Conservation (phyloP, 2,888 invertebrate genomes). For the Sesia bembeciformis region DNA sequence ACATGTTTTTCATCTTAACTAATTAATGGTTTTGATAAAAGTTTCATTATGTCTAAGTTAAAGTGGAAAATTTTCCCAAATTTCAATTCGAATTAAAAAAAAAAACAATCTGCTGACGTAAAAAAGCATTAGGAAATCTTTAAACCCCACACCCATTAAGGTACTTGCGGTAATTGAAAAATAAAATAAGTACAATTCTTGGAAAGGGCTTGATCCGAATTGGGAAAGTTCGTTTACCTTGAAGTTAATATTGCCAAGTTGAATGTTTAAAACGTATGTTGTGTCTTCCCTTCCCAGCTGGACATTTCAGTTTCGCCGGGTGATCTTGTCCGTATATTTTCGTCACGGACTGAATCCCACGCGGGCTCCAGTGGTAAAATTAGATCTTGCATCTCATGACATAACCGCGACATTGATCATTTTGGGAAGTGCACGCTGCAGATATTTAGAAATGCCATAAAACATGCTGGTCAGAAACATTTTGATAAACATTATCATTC, state of each 20-base stretch:
- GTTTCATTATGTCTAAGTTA: too few relatives aligned
- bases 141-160: too few relatives aligned
- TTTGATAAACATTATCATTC: too few relatives aligned
- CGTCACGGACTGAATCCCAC: constrained; percentile 15
- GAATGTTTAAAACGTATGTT: neutral
- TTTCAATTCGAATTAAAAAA: too few relatives aligned
- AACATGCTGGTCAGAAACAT: too few relatives aligned
- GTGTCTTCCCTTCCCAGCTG: neutral
- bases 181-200: neutral
- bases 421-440: constrained; percentile 23
- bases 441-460: too few relatives aligned
- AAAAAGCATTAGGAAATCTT: too few relatives aligned
- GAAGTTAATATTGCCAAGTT: neutral
- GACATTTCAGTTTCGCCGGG: neutral
- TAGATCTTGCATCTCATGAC: constrained; percentile 41
- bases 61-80: too few relatives aligned
- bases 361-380: constrained; percentile 31
- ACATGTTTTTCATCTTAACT: too few relatives aligned
- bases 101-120: too few relatives aligned
- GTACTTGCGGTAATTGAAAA: too few relatives aligned
- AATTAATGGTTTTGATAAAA: too few relatives aligned
- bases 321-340: neutral
- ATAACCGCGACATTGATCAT: constrained; percentile 23
- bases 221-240: neutral
- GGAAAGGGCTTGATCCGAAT: neutral